These are phyloP conservation scores for Acipenser ruthenus DNA, from an alignment of 2,797 vertebrate species.

Conservation along the genomic window DNA sequence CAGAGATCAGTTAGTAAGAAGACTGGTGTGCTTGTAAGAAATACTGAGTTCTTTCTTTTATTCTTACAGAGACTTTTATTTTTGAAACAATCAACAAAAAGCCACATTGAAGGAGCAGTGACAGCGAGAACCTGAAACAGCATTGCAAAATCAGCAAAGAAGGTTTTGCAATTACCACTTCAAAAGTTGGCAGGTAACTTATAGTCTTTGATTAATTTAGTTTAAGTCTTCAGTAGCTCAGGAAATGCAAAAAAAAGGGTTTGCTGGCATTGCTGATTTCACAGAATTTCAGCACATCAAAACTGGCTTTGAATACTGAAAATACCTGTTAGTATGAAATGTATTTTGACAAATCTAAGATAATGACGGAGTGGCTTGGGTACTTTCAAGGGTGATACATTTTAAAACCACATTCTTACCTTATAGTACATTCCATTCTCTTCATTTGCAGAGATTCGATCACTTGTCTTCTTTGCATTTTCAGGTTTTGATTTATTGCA, in stretches of 20 bases:
- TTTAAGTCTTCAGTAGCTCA: conserved; percentile 57
- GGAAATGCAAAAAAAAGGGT: conserved; percentile 57
- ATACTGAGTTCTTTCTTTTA: not conserved
- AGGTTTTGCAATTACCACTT: conserved; percentile 65
- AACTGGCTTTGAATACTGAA: conserved; percentile 70
- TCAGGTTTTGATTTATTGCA: conserved; percentile 43
- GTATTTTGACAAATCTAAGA: conserved; percentile 75
- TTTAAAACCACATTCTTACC: conserved; percentile 53
- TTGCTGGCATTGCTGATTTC: conserved; percentile 66
- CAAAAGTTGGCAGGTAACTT: conserved; percentile 61
- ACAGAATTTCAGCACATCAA: conserved; percentile 70
- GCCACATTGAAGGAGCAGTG: conserved; percentile 28
- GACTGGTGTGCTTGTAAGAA: not conserved
- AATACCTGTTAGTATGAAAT: conserved; percentile 73
- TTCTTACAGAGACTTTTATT: not conserved
- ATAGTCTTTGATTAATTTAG: conserved; percentile 70
- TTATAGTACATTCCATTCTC: conserved; percentile 47
- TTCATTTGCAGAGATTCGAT: conserved; percentile 40
- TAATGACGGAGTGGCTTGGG: conserved; percentile 46
- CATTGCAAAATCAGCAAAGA: conserved; percentile 51
- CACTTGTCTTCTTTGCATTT: conserved; percentile 28
- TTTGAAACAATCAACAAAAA: conserved; percentile 34
- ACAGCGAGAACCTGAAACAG: conserved; percentile 38
- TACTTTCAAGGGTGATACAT: conserved; percentile 30
- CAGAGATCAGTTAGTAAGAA: not conserved